Evolutionary conservation across 92 coral and sea anemone genomes (phyloP).

Genomic region (Hydrozoanthus gracilis): DNA sequence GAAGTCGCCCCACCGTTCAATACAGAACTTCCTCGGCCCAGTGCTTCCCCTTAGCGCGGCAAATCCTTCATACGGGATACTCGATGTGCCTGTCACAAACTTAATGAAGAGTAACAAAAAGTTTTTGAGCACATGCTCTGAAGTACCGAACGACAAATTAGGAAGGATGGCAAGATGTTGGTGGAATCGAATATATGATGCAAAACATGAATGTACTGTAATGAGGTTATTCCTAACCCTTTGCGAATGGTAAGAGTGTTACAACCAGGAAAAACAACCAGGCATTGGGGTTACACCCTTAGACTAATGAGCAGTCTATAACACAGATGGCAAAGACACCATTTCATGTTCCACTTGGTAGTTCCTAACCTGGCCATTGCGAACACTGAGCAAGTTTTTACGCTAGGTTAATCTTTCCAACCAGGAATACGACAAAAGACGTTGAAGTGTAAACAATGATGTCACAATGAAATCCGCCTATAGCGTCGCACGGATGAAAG

Average conservation of each 20-base stretch:
- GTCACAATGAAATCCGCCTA: too few relatives aligned
- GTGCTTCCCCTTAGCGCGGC: slow-evolving; percentile 98
- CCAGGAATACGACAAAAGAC: background rate
- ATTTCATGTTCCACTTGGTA: too few relatives aligned
- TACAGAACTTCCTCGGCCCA: slow-evolving; percentile 96
- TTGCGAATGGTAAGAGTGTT: too few relatives aligned
- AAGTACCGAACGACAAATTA: background rate
- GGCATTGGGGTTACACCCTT: too few relatives aligned
- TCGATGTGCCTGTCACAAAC: slow-evolving; percentile 99
- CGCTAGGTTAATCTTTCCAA: background rate
- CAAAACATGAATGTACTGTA: too few relatives aligned
- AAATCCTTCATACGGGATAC: slow-evolving; percentile 99
- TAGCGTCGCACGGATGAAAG: too few relatives aligned
- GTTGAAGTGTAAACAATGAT: background rate
- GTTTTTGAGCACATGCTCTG: background rate
- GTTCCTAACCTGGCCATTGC: too few relatives aligned
- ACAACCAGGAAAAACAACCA: too few relatives aligned
- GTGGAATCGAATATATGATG: background rate
- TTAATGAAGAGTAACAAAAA: slow-evolving; percentile 20
- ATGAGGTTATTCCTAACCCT: too few relatives aligned
- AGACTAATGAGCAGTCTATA: too few relatives aligned
- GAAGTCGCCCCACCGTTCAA: slow-evolving; percentile 98
- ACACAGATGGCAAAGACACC: too few relatives aligned
- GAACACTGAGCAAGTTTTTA: too few relatives aligned
- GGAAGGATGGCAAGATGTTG: background rate